Conservation (phyloP, 2,797 vertebrate genomes). For the Notamacropus eugenii region DNA sequence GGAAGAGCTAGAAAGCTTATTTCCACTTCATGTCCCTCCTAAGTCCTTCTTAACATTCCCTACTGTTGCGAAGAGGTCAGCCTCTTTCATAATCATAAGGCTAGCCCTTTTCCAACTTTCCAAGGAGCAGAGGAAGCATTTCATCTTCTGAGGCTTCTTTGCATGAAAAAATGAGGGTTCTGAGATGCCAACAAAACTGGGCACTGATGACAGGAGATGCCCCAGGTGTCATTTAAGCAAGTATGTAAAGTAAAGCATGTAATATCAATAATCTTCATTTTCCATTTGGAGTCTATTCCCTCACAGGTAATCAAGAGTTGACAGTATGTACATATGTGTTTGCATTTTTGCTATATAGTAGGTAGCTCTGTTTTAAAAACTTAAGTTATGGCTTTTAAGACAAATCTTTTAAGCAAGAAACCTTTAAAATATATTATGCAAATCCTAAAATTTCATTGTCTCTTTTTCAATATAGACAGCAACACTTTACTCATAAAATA, state of each 20-base stretch:
- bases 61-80: not conserved
- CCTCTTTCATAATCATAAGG: not conserved
- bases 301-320: not conserved
- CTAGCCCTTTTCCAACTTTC: constrained; percentile 50
- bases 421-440: constrained; percentile 59
- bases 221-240: constrained; percentile 10
- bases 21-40: not conserved
- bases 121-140: constrained; percentile 38
- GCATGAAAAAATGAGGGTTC: constrained; percentile 58
- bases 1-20: not conserved
- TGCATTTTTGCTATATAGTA: constrained; percentile 13
- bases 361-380: constrained; percentile 38
- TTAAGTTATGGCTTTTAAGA: not conserved
- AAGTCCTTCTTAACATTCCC: not conserved
- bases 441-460: constrained; percentile 27
- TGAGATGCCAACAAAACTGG: constrained; percentile 49
- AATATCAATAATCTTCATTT: not conserved
- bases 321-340: not conserved
- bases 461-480: constrained; percentile 38
- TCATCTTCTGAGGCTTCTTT: constrained; percentile 45
- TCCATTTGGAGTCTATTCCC: not conserved
- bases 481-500: constrained; percentile 64
- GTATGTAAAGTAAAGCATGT: not conserved
- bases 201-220: not conserved
- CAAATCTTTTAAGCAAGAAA: not conserved